Evolutionary conservation across 2,888 invertebrate species (phyloP).

Genomic region (Tinea semifulvella): DNA sequence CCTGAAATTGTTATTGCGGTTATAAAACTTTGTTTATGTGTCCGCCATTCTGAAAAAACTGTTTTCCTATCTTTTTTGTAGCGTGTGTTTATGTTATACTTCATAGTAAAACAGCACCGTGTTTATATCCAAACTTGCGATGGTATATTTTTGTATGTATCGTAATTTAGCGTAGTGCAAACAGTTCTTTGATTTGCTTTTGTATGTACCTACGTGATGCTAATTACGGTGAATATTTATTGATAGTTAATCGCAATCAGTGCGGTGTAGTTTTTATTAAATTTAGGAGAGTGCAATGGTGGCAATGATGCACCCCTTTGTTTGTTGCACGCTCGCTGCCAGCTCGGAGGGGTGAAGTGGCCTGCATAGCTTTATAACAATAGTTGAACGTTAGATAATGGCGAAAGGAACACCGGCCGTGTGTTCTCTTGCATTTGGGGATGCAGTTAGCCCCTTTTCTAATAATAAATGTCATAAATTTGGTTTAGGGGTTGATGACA

Average conservation of each 20-base stretch:
- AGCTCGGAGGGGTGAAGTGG: slow-evolving; percentile 29
- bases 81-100: slow-evolving; percentile 8
- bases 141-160: neutral
- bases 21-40: slow-evolving; percentile 24
- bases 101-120: neutral
- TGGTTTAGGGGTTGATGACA: slow-evolving; percentile 14
- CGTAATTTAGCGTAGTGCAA: neutral
- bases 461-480: slow-evolving; percentile 7
- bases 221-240: neutral
- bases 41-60: slow-evolving; percentile 14
- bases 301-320: slow-evolving; percentile 35
- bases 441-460: slow-evolving; percentile 9
- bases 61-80: neutral
- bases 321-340: slow-evolving; percentile 38
- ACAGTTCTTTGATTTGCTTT: neutral
- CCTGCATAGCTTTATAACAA: slow-evolving; percentile 23
- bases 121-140: neutral
- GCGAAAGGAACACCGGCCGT: slow-evolving; percentile 1
- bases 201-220: too few relatives aligned
- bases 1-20: slow-evolving; percentile 22
- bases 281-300: neutral
- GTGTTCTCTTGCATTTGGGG: slow-evolving; percentile 5
- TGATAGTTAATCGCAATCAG: neutral
- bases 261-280: slow-evolving; percentile 1
- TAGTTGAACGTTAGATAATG: slow-evolving; percentile 12